Evolutionary conservation across 2,113 vertebrate genomes (phyloP), one percentile per base, ranked within the genome.

Genomic region (Rhabdornis inornatus): DNA sequence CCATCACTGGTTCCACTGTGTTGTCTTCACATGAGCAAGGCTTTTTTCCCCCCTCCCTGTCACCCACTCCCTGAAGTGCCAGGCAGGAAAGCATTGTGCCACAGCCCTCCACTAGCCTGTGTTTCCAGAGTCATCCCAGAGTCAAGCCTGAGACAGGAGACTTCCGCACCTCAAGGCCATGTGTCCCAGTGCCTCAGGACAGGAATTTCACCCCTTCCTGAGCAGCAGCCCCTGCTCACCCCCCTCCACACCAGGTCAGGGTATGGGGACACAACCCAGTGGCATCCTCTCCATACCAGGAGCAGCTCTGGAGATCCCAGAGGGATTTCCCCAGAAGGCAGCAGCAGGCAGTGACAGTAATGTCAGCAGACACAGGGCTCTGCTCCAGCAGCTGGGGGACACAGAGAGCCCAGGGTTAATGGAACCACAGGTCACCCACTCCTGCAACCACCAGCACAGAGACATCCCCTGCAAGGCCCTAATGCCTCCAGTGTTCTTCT

Each of bases 401-500:
- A n/a, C 40, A 49, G 10, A 0, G 27, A 15, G 56, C 13, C 44
- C 40, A 22, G 14, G 39, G 68, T 11, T 42, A 40, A 44, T 3
- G 37, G 84, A 66, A 35, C 35, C 30, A 2, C 93, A 77, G 83
- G 60, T 16, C 1, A 1, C 30, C 2, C 0, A 2, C 60, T 87
- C 68, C 85, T 57, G 77, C 53, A 80, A 11, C 59, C 1, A 1
- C 27, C 2, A 3, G 50, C 45, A 70, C 47, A 79, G 49, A 33
- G 18, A 44, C 0, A 42, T 42, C 90, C 89, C 92, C 87, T 69
- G 97, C 95, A 82, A 72, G 33, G 61, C 92, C 89, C 95, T 33
- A 42, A 64, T 18, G 93, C 88, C 56, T 79, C 14, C 89, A 97
- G 94, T 93, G 92, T 85, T 96, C 84, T 89, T 45, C 64, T 90